A percentile compares a stretch with the other conserved stretches of the same genome.
These are phyloP conservation scores for Tachystola acroxantha DNA, from an alignment of 2,888 invertebrate genomes.

Conservation along the genomic window DNA sequence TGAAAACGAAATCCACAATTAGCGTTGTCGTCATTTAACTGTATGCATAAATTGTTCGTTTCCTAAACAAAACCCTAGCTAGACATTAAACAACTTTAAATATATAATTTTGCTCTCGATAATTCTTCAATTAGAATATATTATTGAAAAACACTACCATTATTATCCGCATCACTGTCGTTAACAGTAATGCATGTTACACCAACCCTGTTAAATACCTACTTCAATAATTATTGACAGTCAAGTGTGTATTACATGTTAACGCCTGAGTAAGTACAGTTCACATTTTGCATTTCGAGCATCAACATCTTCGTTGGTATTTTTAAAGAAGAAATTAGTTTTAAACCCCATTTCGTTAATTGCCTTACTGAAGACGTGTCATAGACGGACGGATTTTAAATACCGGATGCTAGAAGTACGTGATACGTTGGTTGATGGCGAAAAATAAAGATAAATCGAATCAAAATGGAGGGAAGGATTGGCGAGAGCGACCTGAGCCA, in stretches of 20 bases:
- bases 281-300: conserved; percentile 3
- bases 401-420: conserved; percentile 13
- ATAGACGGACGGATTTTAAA: too few relatives aligned
- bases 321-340: conserved; percentile 1
- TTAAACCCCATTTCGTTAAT: conserved; percentile 3
- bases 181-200: conserved; percentile 6
- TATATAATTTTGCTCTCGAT: not conserved
- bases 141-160: not conserved
- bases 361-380: conserved; percentile 10
- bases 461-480: conserved; percentile 52
- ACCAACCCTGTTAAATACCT: conserved; percentile 38
- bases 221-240: conserved; percentile 50
- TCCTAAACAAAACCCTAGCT: not conserved
- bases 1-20: too few relatives aligned
- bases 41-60: not conserved
- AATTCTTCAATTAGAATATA: not conserved
- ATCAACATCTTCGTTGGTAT: conserved; percentile 4
- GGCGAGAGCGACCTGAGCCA: conserved; percentile 60
- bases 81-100: not conserved
- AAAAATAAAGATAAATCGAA: conserved; percentile 68
- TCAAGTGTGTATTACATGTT: conserved; percentile 26
- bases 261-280: conserved; percentile 9
- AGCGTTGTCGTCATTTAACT: too few relatives aligned
- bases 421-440: conserved; percentile 28
- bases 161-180: not conserved